These are phyloP conservation scores for Amphipoea lucens DNA, from an alignment of 2,888 invertebrate species.

Conservation along the genomic window DNA sequence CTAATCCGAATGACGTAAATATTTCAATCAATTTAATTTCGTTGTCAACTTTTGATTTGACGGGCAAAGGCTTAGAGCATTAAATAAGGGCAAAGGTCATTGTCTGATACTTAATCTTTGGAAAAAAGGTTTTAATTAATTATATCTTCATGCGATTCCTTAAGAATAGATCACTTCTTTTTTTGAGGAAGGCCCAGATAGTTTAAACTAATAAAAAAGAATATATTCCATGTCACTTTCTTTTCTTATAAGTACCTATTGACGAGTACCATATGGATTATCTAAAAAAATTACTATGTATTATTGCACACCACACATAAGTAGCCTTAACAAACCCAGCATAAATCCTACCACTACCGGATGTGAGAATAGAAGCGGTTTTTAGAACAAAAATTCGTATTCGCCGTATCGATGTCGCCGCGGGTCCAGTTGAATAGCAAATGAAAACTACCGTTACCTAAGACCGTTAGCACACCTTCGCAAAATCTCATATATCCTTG, in stretches of 20 bases:
- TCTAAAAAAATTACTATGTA: background rate
- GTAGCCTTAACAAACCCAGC: constrained; percentile 4
- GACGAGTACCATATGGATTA: background rate
- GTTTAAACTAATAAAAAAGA: background rate
- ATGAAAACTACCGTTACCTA: constrained; percentile 84
- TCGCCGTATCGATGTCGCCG: constrained; percentile 80
- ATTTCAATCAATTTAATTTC: constrained; percentile 15
- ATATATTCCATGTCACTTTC: background rate
- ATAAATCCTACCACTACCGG: constrained; percentile 47
- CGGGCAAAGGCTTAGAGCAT: too few species aligned
- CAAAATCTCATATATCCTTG: constrained; percentile 78
- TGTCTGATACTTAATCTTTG: background rate
- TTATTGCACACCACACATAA: background rate
- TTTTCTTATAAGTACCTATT: background rate
- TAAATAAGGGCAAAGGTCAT: background rate
- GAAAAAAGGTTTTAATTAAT: background rate
- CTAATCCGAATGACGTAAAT: constrained; percentile 29
- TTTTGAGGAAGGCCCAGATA: background rate
- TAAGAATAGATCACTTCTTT: background rate
- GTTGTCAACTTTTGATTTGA: constrained; percentile 4
- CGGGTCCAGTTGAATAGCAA: constrained; percentile 83
- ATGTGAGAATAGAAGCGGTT: constrained; percentile 61
- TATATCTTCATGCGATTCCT: too few species aligned
- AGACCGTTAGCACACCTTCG: constrained; percentile 83
- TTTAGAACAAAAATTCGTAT: constrained; percentile 79